Evolutionary conservation across 2,797 vertebrate genomes (phyloP), one percentile per base, ranked within the genome.

Genomic region (Falco biarmicus): DNA sequence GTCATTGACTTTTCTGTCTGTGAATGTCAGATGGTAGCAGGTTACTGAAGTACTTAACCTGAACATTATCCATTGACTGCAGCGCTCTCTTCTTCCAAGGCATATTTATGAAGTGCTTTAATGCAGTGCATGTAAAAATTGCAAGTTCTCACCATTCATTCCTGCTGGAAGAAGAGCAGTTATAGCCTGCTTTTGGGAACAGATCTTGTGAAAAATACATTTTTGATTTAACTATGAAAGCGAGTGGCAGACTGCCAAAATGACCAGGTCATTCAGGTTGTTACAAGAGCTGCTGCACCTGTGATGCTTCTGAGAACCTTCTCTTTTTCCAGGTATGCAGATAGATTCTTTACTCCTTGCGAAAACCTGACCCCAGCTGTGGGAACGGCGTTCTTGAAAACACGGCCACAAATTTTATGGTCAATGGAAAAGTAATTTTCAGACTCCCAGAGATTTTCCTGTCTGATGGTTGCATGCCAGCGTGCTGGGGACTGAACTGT

Each of bases 1-100:
- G 51, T 87, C 3, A 90, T 34, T 87, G 87, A 68, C 84, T 91
- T 87, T 74, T 90, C 59, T 74, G 66, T 89, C 84, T 93, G 59
- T 25, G 32, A 66, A 37, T 87, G 81, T 95, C 78, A 94, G 90
- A 71, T 89, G 78, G 75, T 57, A 13, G 45, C 75, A 87, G 78
- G 60, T 87, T 80, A 66, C 64, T 80, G 50, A 79, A 77, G 63
- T 63, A 10, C 39, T 95, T 95, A 82, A 69, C 59, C 54, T 84
- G 28, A 77, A 22, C 10, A 1, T 75, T 59, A 71, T 37, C 54
- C 20, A 3, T 9, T 24, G 54, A n/a, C 17, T 1, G 10, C 63
- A 76, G 50, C 54, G 91, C 16, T 26, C 37, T 87, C 15, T 78
- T 88, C 7, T 59, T 85, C 43, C 39, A 45, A n/a, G 43, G 21